Base-by-base conservation (phyloP, 2,797 vertebrate genomes). In the Lophius americanus region DNA sequence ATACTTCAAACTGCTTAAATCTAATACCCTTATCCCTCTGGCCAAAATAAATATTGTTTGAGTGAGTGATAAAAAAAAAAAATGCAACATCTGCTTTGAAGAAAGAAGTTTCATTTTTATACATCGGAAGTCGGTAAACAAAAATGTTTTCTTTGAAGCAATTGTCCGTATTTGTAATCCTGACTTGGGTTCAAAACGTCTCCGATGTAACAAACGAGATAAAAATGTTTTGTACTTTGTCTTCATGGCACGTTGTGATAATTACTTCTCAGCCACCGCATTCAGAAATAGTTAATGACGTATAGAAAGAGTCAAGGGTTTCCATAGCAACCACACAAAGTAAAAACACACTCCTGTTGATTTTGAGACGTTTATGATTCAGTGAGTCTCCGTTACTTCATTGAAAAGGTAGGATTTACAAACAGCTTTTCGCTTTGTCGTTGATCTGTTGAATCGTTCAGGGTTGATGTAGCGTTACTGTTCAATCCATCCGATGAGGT, bases 291-390 rank as follows among this genome's bases (percentile, higher is more conserved):
- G 63, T 67, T 64, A 63, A 23, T 58, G 33, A 67, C 67, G 37
- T 56, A 59, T 60, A 33, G 36, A 51, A 23, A 23, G 46, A 47
- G 56, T 51, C 12, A 46, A 60, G 11, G 52, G 75, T 81, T 70
- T 82, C 85, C 73, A 81, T 73, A 68, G 86, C 52, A 78, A 82
- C 68, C 42, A 52, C 58, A 63, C 51, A 55, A 69, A 70, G 43
- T 49, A 52, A 75, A 76, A 78, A 73, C 50, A 42, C 33, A 32
- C 8, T 12, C 60, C 7, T 50, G 42, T 62, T 60, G 71, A 78
- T 79, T 65, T 62, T 43, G 50, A 70, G 51, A 49, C 7, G 7
- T 69, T 58, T 47, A 56, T 64, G 38, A 76, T 67, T 66, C 51
- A 66, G 39, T 58, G 51, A 79, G 69, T 63, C 42, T 57, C 42